A percentile compares a stretch with the other conserved stretches of the same genome.
Evolutionary conservation across 2,113 vertebrate genomes (phyloP).

Genomic region (Egretta garzetta): DNA sequence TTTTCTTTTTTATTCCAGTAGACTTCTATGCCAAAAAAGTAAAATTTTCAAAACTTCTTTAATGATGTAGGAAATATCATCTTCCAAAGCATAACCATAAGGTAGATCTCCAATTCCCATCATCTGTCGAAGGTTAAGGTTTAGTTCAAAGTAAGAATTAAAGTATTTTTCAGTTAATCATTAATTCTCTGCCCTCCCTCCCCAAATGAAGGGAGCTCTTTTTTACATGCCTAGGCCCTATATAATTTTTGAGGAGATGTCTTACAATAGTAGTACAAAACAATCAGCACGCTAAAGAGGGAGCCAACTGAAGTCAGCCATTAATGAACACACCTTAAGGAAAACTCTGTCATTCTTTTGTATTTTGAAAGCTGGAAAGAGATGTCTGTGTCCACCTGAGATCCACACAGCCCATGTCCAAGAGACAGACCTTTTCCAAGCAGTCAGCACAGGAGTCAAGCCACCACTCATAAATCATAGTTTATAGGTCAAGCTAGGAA

Average conservation of each 20-base stretch:
- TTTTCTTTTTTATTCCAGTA: background rate
- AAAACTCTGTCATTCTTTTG: background rate
- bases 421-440: background rate
- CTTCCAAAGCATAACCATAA: background rate
- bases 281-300: background rate
- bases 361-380: background rate
- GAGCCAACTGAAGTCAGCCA: background rate
- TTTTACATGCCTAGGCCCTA: background rate
- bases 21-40: background rate
- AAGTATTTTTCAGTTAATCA: background rate
- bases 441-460: background rate
- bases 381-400: background rate
- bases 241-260: background rate
- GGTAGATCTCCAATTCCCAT: background rate
- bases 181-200: background rate
- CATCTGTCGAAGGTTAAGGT: background rate
- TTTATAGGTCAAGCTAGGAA: background rate
- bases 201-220: background rate
- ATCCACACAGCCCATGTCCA: background rate
- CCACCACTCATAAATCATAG: background rate
- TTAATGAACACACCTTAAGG: background rate
- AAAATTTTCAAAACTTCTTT: background rate
- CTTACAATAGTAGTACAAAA: background rate
- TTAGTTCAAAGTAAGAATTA: background rate
- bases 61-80: background rate